Conservation (phyloP, 2,888 invertebrate species). For the Pachliopta kotzebuea region DNA sequence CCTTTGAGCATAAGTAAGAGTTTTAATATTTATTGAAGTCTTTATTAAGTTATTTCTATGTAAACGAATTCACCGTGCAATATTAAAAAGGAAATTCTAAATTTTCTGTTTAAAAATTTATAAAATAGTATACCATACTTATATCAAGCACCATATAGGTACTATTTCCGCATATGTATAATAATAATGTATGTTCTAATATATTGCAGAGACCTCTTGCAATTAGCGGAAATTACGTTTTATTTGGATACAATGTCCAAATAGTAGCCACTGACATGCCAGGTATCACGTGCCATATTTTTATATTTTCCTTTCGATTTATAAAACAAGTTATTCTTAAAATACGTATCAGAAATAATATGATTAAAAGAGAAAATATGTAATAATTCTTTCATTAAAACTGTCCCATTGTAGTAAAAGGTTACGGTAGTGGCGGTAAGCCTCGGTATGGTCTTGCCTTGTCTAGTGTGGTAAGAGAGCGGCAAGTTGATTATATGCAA, state of each 20-base stretch:
- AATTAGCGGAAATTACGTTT: constrained; percentile 58
- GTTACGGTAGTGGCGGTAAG: constrained; percentile 41
- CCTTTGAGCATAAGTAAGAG: neutral
- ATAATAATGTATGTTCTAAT: neutral
- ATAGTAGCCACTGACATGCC: constrained; percentile 71
- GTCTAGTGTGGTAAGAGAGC: constrained; percentile 62
- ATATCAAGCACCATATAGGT: too few relatives aligned
- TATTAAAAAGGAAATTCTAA: too few relatives aligned
- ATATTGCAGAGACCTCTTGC: constrained; percentile 58
- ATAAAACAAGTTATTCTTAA: too few relatives aligned
- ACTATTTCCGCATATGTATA: neutral
- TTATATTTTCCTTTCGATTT: neutral
- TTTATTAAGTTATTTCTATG: neutral
- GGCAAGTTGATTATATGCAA: constrained; percentile 70
- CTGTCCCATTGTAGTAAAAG: constrained; percentile 39
- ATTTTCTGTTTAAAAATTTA: too few relatives aligned
- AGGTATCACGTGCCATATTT: constrained; percentile 40
- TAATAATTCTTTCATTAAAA: neutral
- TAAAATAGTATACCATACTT: too few relatives aligned
- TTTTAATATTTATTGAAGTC: neutral
- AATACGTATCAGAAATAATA: constrained; percentile 5
- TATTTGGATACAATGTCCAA: constrained; percentile 68
- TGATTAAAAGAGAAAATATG: too few relatives aligned
- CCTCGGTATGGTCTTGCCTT: constrained; percentile 65
- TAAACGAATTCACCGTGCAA: neutral